Base-by-base conservation (phyloP, 2,113 vertebrate genomes). In the Toxotes chatareus region DNA sequence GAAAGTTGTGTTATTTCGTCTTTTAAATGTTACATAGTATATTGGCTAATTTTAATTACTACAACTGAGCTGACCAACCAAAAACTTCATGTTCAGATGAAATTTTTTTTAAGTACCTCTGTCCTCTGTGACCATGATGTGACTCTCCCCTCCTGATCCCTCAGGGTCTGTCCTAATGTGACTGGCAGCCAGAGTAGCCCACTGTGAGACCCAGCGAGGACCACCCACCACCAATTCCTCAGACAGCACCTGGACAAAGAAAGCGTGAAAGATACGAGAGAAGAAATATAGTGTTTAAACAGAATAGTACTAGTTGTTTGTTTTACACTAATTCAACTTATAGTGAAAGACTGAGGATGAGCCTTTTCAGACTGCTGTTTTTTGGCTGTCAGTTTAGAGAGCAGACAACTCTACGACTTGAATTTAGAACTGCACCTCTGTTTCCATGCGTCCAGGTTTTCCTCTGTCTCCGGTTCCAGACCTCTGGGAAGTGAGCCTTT, bases 191-290 rank as follows among this genome's bases (percentile, higher is more conserved):
- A 99, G 89, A 91, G 96, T 98, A 71, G 97, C 97, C 98, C 98
- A 99, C 55, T 99, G 98, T 0, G 98, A 99, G 34, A 98, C 96
- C 98, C 98, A 99, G 2, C 97, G 97, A 84, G 97, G 98, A 88
- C 91, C 95, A 84, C 97, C 97, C 79, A 97, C 93, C 60, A 96
- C 1, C 68, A 95, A 79, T 32, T 95, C 93, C 90, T 97, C 97
- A 93, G 97, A 80, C 51, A 93, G 73, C 12, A 88, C 76, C 95
- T 96, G 82, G 12, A 75, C 27, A 64, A 60, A 77, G 38, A 61
- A 40, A 73, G 16, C 3, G 53, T 4, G 13, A 3, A 55, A 40
- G 12, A 60, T 21, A 31, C 1, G 63, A 61, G 23, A 10, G n/a
- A 36, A 55, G 38, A 27, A 32, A 13, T 9, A 34, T 1, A 4